Evolutionary conservation across 2,113 vertebrate species (phyloP).

Genomic region (Thomomys bottae): DNA sequence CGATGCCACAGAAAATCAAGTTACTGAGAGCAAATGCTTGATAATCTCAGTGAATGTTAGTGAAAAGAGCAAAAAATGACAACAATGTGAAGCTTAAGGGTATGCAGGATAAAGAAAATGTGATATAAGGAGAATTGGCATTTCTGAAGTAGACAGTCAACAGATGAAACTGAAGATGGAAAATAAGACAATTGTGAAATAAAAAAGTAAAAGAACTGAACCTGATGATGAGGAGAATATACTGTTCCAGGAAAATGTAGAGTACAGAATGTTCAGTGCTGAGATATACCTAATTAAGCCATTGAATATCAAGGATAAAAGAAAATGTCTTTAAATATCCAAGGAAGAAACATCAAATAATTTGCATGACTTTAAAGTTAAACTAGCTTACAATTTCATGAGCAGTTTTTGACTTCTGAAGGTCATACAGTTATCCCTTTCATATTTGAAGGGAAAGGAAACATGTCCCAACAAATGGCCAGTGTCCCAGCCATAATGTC

Average conservation of each 20-base stretch:
- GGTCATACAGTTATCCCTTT: background rate
- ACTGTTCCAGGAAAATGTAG: constrained; percentile 4
- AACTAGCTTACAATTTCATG: background rate
- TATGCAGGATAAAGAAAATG: background rate
- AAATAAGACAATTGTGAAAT: constrained; percentile 34
- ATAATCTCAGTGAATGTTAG: constrained; percentile 18
- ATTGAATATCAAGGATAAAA: constrained; percentile 24
- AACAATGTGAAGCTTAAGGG: background rate
- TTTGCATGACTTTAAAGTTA: constrained; percentile 18
- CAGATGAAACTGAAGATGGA: constrained; percentile 29
- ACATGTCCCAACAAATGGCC: accelerated
- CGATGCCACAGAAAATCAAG: constrained; percentile 43
- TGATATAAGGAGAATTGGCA: constrained; percentile 4
- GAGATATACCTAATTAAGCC: constrained; percentile 7
- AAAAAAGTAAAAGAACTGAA: constrained; percentile 2
- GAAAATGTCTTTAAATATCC: background rate
- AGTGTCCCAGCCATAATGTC: no score
- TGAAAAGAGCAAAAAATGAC: background rate
- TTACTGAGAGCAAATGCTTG: constrained; percentile 6
- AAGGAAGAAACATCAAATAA: background rate
- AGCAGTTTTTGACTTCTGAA: background rate
- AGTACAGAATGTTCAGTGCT: background rate
- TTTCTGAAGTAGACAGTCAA: background rate
- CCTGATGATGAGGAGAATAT: background rate
- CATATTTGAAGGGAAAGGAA: background rate